Evolutionary conservation across 2,113 vertebrate species (phyloP).

Genomic region (Xiphophorus maculatus): DNA sequence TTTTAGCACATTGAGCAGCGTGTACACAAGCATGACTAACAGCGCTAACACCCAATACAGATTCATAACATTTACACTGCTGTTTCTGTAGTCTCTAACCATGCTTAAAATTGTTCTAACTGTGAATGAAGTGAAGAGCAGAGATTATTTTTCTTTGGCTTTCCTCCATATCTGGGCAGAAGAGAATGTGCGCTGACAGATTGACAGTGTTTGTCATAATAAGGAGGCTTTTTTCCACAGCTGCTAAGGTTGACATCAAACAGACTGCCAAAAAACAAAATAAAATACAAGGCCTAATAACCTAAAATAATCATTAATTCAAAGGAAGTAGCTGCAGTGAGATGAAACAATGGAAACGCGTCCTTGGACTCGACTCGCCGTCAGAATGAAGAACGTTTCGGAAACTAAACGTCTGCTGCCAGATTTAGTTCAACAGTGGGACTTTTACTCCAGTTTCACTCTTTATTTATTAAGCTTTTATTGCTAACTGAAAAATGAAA

Average conservation of each 20-base stretch:
- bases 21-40: too few species aligned
- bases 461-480: background rate
- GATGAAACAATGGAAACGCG: background rate
- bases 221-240: background rate
- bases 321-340: background rate
- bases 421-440: background rate
- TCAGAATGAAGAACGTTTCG: background rate
- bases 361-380: background rate
- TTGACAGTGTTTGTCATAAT: background rate
- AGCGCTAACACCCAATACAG: too few species aligned
- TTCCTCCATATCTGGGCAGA: too few species aligned
- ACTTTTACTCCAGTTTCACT: background rate
- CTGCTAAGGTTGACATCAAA: background rate
- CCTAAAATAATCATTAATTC: background rate
- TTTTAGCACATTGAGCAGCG: too few species aligned
- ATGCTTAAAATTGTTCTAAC: background rate
- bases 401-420: background rate
- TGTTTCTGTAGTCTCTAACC: background rate
- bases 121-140: background rate
- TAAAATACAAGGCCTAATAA: background rate
- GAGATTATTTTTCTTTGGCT: too few species aligned
- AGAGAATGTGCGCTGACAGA: background rate
- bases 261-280: background rate
- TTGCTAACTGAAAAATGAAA: background rate
- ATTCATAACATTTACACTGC: too few species aligned